Conservation (phyloP, 2,113 vertebrate genomes). For the Bubalus kerabau region DNA sequence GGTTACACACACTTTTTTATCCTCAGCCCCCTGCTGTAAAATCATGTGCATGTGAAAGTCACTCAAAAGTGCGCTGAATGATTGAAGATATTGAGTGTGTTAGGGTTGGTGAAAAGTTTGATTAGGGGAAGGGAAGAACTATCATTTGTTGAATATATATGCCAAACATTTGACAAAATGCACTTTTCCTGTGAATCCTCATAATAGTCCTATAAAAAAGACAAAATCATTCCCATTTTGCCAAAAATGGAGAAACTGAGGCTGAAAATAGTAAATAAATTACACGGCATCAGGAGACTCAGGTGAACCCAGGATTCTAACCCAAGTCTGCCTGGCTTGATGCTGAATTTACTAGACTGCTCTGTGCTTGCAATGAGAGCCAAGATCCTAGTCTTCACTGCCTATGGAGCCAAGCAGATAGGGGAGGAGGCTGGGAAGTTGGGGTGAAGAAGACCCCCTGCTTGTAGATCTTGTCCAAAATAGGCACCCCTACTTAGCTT, state of each 20-base stretch:
- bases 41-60: neutral
- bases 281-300: neutral
- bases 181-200: neutral
- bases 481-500: neutral
- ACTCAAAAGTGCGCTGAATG: neutral
- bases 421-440: neutral
- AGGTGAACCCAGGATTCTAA: neutral
- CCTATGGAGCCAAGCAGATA: neutral
- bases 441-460: neutral
- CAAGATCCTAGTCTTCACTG: neutral
- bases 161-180: neutral
- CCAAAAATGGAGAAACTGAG: neutral
- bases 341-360: neutral
- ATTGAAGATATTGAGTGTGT: neutral
- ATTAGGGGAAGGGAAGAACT: neutral
- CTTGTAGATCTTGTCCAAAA: neutral
- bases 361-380: neutral
- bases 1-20: neutral
- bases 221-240: neutral
- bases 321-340: neutral
- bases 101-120: neutral
- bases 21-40: neutral
- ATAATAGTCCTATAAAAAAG: neutral
- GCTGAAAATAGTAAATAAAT: neutral
- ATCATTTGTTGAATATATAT: neutral